Evolutionary conservation across 2,113 vertebrate species (phyloP).

Genomic region (Sinosuthora webbiana): DNA sequence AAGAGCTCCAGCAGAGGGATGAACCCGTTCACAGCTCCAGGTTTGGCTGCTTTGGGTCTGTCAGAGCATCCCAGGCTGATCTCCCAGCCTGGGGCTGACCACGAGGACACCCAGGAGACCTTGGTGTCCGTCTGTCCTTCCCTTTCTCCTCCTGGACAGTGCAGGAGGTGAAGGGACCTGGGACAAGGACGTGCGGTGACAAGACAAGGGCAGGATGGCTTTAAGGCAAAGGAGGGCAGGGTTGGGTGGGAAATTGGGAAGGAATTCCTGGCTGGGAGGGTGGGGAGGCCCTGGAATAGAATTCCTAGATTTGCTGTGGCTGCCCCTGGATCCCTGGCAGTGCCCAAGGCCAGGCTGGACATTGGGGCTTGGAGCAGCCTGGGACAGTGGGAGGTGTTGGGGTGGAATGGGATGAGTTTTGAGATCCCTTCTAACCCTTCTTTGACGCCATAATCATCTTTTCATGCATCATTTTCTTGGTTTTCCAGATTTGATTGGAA

Average conservation of each 20-base stretch:
- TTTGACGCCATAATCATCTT: background rate
- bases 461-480: background rate
- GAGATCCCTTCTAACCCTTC: background rate
- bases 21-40: background rate
- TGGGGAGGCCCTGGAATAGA: accelerated
- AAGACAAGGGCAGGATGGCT: background rate
- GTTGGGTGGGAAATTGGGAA: accelerated
- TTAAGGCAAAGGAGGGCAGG: background rate
- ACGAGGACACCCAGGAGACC: background rate
- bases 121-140: background rate
- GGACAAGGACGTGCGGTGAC: no score
- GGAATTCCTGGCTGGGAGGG: background rate
- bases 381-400: background rate
- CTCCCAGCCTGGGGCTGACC: no score
- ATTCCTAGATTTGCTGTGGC: background rate
- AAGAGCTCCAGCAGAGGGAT: background rate
- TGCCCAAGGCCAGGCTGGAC: background rate
- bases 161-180: background rate
- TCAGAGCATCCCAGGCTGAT: background rate
- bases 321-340: background rate
- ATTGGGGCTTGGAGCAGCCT: background rate
- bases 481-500: no score
- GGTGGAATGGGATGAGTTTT: background rate
- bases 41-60: background rate
- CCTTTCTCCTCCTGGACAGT: background rate